phyloP scores from a whole-genome alignment of 2,113 vertebrate genomes.

The Pithys albifrons region DNA sequence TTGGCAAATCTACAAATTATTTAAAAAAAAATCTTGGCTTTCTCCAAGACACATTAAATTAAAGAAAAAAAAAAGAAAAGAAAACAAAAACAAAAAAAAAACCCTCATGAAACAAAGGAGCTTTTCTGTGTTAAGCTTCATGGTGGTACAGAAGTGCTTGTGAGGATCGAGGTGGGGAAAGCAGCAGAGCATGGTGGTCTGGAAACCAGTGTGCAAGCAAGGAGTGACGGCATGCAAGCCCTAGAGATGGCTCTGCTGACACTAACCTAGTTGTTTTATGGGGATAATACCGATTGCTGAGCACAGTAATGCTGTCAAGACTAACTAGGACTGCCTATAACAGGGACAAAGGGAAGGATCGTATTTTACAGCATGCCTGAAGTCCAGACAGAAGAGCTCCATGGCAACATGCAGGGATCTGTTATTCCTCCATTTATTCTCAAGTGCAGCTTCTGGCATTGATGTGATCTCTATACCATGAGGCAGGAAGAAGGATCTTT shows the following conservation, averaged over 20 bases:
- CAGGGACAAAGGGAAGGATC: constrained; percentile 29
- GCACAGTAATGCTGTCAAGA: background rate
- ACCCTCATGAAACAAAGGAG: background rate
- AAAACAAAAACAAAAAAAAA: too few species aligned
- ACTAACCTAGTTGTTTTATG: background rate
- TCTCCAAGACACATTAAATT: too few species aligned
- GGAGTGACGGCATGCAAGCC: background rate
- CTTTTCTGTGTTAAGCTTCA: background rate
- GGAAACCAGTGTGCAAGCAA: background rate
- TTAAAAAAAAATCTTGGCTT: fast-evolving
- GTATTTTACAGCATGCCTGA: background rate
- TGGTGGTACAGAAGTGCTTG: background rate
- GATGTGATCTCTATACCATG: constrained; percentile 1
- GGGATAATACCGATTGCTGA: background rate
- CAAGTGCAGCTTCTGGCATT: background rate
- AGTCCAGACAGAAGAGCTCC: constrained; percentile 17
- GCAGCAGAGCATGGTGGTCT: background rate
- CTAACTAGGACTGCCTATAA: background rate
- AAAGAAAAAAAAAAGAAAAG: too few species aligned
- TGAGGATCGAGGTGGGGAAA: background rate
- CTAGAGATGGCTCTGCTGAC: background rate
- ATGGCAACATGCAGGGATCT: constrained; percentile 46
- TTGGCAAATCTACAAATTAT: background rate
- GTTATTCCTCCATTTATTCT: constrained; percentile 30
- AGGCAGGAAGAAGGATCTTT: constrained; percentile 8